Percentiles rank a stretch among this genome's conserved stretches.
Evolutionary conservation across 2,797 vertebrate species (phyloP).

Genomic region (Argya squamiceps): DNA sequence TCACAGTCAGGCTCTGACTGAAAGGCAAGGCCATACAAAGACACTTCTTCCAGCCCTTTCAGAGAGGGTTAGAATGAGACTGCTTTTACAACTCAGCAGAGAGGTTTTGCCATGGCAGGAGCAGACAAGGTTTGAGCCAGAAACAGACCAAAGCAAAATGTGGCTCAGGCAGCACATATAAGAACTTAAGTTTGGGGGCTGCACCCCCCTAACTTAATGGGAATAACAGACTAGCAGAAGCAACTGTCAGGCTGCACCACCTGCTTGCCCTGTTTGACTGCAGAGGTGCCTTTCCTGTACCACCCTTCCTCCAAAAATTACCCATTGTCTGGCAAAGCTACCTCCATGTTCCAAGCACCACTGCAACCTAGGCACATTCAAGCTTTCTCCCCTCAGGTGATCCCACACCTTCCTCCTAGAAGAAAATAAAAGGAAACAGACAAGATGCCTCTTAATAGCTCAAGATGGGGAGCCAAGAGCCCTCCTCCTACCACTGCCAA

Average conservation of each 20-base stretch:
- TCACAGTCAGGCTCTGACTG: background rate
- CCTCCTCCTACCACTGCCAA: background rate
- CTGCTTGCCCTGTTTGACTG: fast-evolving
- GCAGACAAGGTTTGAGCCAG: background rate
- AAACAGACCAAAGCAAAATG: background rate
- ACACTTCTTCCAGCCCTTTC: background rate
- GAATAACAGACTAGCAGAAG: background rate
- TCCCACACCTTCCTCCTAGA: background rate
- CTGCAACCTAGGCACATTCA: background rate
- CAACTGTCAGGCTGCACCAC: background rate
- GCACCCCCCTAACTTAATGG: background rate
- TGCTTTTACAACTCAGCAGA: background rate
- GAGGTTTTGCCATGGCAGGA: background rate
- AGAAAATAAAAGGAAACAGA: background rate
- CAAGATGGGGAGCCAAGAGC: background rate
- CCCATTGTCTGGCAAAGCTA: background rate
- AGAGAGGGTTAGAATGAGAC: background rate
- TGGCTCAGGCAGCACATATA: background rate
- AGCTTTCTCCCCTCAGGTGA: background rate
- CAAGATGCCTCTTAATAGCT: background rate
- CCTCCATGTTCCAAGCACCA: background rate
- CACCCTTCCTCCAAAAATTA: background rate
- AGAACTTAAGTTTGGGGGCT: background rate
- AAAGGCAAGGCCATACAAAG: background rate
- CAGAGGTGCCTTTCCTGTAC: background rate